phyloP scores from a whole-genome alignment of 2,113 vertebrate species.

The Seriola dumerili region DNA sequence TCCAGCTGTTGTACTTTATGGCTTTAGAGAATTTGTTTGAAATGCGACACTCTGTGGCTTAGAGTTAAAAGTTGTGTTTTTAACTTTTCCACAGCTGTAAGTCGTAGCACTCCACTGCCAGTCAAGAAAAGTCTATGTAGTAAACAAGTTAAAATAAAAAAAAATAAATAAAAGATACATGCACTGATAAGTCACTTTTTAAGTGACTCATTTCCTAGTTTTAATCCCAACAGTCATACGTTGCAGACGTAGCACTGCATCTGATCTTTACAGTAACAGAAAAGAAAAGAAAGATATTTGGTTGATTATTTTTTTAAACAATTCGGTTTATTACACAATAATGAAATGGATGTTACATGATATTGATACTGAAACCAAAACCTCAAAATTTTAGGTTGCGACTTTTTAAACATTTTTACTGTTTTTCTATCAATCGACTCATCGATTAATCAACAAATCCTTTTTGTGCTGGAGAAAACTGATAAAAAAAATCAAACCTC shows the following conservation, averaged over 20 bases:
- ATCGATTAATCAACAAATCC: not conserved
- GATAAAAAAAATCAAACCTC: slow-evolving; percentile 17
- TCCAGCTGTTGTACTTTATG: slow-evolving; percentile 20
- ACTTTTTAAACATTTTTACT: not conserved
- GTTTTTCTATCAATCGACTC: not conserved
- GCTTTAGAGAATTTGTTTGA: slow-evolving; percentile 11
- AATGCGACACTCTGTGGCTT: not conserved
- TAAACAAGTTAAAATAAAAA: not conserved
- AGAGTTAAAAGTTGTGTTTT: not conserved
- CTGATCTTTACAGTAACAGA: not conserved
- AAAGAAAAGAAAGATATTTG: not conserved
- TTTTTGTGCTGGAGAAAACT: slow-evolving; percentile 4
- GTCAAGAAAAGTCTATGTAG: not conserved
- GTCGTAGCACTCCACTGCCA: slow-evolving; percentile 24
- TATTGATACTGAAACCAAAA: slow-evolving; percentile 20
- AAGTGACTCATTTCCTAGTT: not conserved
- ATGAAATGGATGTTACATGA: not conserved
- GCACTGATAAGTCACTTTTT: not conserved
- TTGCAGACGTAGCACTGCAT: not conserved
- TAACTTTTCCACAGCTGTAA: not conserved
- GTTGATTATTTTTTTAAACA: not conserved
- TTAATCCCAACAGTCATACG: not conserved
- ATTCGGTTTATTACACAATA: not conserved
- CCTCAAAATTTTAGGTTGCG: not conserved
- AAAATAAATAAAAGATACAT: not conserved